Conservation (phyloP, 2,888 invertebrate species). For the Cotesia congregata region DNA sequence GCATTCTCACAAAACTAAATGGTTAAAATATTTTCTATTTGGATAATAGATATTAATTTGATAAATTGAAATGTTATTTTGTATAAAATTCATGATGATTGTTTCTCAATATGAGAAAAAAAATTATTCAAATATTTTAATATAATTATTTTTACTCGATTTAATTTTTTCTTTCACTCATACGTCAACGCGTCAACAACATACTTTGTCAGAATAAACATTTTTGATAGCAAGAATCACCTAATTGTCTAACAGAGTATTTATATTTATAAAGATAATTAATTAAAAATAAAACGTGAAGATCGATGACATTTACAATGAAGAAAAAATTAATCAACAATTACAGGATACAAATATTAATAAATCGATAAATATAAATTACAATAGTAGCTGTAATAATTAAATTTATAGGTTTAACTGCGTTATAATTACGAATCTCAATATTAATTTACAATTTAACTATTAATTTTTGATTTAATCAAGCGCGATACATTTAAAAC, state of each 20-base stretch:
- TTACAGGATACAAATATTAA: constrained; percentile 29
- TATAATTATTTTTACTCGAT: constrained; percentile 23
- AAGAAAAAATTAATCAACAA: constrained; percentile 42
- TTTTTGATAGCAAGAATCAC: constrained; percentile 13
- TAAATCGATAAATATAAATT: neutral
- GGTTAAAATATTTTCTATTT: neutral
- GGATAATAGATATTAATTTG: neutral
- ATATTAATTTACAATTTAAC: neutral
- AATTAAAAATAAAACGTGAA: constrained; percentile 33
- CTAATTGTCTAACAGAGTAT: constrained; percentile 46
- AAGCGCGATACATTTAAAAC: constrained; percentile 40
- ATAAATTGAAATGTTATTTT: constrained; percentile 26
- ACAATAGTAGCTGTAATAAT: neutral
- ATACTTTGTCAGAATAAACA: constrained; percentile 14
- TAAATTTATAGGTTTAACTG: constrained; percentile 29
- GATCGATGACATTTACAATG: constrained; percentile 44
- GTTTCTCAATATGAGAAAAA: constrained; percentile 68
- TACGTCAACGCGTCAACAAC: neutral
- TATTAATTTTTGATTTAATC: constrained; percentile 20
- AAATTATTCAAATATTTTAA: constrained; percentile 45
- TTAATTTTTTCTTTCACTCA: neutral
- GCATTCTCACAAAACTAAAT: neutral
- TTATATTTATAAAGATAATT: constrained; percentile 41
- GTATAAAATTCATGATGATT: constrained; percentile 20
- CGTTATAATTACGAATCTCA: neutral